Evolutionary conservation across 92 coral and sea anemone species (phyloP).

Genomic region (Pocillopora grandis): DNA sequence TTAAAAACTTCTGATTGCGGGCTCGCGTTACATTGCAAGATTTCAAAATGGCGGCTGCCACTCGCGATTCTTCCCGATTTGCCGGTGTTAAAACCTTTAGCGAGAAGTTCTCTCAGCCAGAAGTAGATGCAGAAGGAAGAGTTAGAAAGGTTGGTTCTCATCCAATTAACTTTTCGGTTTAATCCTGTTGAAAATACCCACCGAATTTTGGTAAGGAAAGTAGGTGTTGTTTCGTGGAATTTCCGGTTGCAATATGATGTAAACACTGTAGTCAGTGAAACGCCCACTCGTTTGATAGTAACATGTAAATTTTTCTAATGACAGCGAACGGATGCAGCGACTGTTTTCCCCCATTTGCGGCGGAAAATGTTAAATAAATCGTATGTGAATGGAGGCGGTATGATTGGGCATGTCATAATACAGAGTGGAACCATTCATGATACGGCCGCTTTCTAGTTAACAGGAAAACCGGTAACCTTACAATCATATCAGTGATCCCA

Average conservation of each 20-base stretch:
- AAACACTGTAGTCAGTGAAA: background rate
- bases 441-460: background rate
- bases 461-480: too few species aligned
- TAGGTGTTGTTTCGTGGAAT: conserved; percentile 10
- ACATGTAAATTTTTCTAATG: background rate
- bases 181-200: background rate
- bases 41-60: conserved; percentile 84
- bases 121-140: conserved; percentile 94
- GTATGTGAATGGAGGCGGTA: conserved; percentile 27
- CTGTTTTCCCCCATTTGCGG: background rate
- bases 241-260: conserved; percentile 20
- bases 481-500: too few species aligned
- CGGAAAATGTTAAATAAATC: background rate
- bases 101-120: conserved; percentile 94
- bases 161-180: background rate
- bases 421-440: background rate
- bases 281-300: background rate
- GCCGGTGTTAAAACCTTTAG: conserved; percentile 96
- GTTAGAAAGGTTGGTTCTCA: conserved; percentile 73
- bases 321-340: background rate
- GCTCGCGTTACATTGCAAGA: conserved; percentile 28
- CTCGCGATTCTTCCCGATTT: conserved; percentile 78
- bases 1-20: conserved; percentile 44
- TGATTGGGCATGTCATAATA: background rate
- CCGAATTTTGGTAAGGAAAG: background rate